Base-by-base conservation (phyloP, 2,888 invertebrate genomes). In the Apodemia duryi region DNA sequence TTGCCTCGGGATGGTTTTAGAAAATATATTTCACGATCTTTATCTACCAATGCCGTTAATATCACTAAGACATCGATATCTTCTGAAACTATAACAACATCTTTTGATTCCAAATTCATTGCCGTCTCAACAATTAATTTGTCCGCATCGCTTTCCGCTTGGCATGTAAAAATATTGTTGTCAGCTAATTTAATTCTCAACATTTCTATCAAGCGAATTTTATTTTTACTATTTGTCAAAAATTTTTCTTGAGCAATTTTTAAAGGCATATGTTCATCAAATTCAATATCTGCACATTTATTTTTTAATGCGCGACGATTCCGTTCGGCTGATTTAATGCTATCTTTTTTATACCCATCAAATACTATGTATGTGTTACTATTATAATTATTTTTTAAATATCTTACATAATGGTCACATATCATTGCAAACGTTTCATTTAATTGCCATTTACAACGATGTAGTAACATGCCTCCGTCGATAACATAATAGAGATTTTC, bases 401-500 rank as follows among this genome's bases (percentile, higher is more conserved):
- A 69, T 65, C 64, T 64, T 28, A 66, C 57, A 62, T 64, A 64
- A 66, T 66, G 66, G 32, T 52, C 52, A 54, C 64, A 69, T 49
- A 66, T 69, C 38, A 62, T 68, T 41, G n/a, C 61, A 28, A 69
- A 67, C 11, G 46, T 68, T 69, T 68, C 66, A 67, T 69, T 57
- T 60, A 69, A 52, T 69, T 69, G 67, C 66, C 69, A 68, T 54
- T 62, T 54, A 43, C 65, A 65, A 28, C 52, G 68, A 52, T 68
- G 65, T 63, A 68, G 57, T 62, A 68, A 62, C 66, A 66, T 69
- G 7, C 64, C 65, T 63, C 66, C 65, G 57, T 68, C 65, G 61
- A 68, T 69, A n/a, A 68, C 65, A 61, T 69, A 69, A 46, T 61
- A 61, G 63, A 69, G 29, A 63, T 70, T 66, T 63, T 60, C 41